Evolutionary conservation across 92 coral and sea anemone species (phyloP).

Genomic region (Paragorgia papillata): DNA sequence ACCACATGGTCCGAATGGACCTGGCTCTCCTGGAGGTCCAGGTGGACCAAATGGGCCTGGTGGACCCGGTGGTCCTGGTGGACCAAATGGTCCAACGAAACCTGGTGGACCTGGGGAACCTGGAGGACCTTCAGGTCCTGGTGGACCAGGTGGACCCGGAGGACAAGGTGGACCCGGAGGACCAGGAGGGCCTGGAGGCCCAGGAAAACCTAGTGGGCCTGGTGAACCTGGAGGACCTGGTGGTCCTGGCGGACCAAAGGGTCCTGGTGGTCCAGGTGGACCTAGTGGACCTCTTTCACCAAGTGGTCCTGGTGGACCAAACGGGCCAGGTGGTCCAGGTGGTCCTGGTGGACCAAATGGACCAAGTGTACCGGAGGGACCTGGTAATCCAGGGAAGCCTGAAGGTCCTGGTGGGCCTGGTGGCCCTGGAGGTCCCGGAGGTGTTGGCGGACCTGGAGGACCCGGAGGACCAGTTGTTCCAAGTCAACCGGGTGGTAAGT

Average conservation of each 20-base stretch:
- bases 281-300: conserved; percentile 36
- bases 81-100: conserved; percentile 67
- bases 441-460: conserved; percentile 40
- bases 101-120: conserved; percentile 57
- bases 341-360: conserved; percentile 38
- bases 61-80: conserved; percentile 53
- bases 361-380: conserved; percentile 47
- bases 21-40: conserved; percentile 63
- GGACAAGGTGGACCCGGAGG: conserved; percentile 45
- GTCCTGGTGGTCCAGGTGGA: conserved; percentile 41
- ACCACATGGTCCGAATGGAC: conserved; percentile 68
- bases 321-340: conserved; percentile 62
- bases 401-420: conserved; percentile 78
- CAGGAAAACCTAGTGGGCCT: conserved; percentile 73
- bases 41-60: conserved; percentile 73
- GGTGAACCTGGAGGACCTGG: conserved; percentile 37
- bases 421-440: conserved; percentile 62
- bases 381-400: conserved; percentile 68
- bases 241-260: conserved; percentile 26
- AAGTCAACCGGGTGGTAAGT: conserved; percentile 50
- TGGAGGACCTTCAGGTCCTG: conserved; percentile 45
- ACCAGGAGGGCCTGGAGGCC: conserved; percentile 53
- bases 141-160: conserved; percentile 53
- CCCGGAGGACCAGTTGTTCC: conserved; percentile 59
- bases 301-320: conserved; percentile 22